Evolutionary conservation across 2,113 vertebrate genomes (phyloP).

Genomic region (Rhea americana): DNA sequence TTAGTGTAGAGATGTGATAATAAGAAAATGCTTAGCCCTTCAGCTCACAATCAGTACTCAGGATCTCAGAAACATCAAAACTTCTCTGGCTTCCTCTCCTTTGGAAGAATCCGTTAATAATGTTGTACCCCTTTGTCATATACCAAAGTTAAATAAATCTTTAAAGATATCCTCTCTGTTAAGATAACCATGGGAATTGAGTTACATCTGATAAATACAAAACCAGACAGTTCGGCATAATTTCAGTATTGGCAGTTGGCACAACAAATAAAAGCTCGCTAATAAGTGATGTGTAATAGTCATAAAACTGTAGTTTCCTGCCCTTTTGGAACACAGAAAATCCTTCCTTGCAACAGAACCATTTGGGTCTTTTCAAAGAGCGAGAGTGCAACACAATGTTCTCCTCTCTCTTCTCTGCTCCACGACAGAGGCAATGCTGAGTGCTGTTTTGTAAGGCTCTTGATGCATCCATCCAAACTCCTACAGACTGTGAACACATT

Average conservation of each 20-base stretch:
- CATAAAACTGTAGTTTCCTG: not conserved
- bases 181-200: not conserved
- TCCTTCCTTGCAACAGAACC: not conserved
- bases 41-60: not conserved
- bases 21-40: not conserved
- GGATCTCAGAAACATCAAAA: not conserved
- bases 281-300: not conserved
- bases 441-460: not conserved
- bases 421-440: not conserved
- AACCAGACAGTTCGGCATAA: not conserved
- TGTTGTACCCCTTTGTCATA: not conserved
- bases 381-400: not conserved
- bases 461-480: not conserved
- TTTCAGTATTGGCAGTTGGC: not conserved
- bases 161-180: not conserved
- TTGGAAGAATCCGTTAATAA: not conserved
- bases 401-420: not conserved
- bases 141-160: rapidly evolving
- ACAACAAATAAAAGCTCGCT: not conserved
- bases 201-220: not conserved
- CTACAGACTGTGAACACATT: not conserved
- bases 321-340: not conserved
- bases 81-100: not conserved
- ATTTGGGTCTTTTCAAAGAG: not conserved
- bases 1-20: not conserved